Base-by-base conservation (phyloP, 2,888 invertebrate species). In the Priocnemis perturbator region DNA sequence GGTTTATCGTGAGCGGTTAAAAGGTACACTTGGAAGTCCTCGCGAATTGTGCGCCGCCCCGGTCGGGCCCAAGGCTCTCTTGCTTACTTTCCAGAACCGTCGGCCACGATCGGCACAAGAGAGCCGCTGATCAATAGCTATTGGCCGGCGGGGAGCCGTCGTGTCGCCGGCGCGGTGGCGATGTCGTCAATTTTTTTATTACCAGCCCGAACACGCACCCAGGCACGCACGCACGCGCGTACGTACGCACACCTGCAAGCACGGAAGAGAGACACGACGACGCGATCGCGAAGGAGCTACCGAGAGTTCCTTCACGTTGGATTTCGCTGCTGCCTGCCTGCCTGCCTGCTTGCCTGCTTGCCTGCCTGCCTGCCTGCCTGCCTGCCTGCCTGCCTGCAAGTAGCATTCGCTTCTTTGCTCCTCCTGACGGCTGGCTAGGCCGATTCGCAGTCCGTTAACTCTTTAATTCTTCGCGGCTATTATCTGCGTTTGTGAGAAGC, bases 141-240 rank as follows among this genome's bases (percentile, higher is more conserved):
- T 81, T 76, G 83, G 79, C 80, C 77, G 81, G 76, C 81, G 75
- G 77, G 77, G 82, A 81, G 79, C 76, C 82, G 77, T 83, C 81
- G 81, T 79, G 83, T 79, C 78, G 78, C 76, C 78, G 79, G 74
- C 77, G 81, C 81, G 81, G 79, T 81, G 81, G 81, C 83, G 79
- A 85, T 85, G 85, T 84, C 83, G 83, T 78, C 76, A 79, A 81
- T 81, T 81, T 80, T 83, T 83, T 85, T 76, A 79, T 80, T 78
- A 74, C 76, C 71, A 69, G 66, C 76, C 72, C 64, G 78, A 76
- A 84, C 83, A 82, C 81, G 81, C 83, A 71, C 66, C 59, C 71
- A 65, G 69, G 67, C 60, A 73, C 71, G 68, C 67, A 72, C 71
- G 69, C 74, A 66, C 63, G 19, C 65, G 65, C 64, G 61, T 50